Percentiles rank a stretch among this genome's conserved stretches.
Evolutionary conservation across 2,888 invertebrate species (phyloP).

Genomic region (Eustalomyia histrio): DNA sequence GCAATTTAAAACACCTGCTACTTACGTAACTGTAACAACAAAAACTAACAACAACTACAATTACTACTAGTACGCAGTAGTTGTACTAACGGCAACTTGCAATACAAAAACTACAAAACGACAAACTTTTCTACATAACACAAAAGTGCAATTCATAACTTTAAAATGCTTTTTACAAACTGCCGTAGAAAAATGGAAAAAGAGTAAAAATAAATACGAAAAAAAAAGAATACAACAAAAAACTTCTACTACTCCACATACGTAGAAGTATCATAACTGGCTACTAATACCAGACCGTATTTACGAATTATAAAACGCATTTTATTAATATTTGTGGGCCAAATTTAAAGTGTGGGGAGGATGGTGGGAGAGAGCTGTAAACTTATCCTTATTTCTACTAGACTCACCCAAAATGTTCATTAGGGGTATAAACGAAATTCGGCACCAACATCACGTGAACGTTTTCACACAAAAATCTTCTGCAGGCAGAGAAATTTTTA

Average conservation of each 20-base stretch:
- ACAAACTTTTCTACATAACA: slow-evolving; percentile 47
- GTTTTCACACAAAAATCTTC: too few relatives aligned
- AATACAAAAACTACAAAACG: slow-evolving; percentile 34
- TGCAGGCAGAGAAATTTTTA: too few relatives aligned
- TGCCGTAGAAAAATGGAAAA: slow-evolving; percentile 25
- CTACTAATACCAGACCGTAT: neutral
- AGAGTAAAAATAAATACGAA: neutral
- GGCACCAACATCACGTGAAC: too few relatives aligned
- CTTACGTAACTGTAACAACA: slow-evolving; percentile 57
- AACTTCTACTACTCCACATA: slow-evolving; percentile 1
- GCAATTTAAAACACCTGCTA: slow-evolving; percentile 66
- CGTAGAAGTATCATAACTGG: neutral
- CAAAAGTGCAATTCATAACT: slow-evolving; percentile 64
- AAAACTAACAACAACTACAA: slow-evolving; percentile 11
- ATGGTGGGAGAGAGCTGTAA: too few relatives aligned
- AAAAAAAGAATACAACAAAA: neutral
- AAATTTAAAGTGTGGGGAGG: too few relatives aligned
- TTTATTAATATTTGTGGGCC: slow-evolving; percentile 43
- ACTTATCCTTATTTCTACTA: too few relatives aligned
- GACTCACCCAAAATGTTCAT: too few relatives aligned
- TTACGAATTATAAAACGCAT: slow-evolving; percentile 44
- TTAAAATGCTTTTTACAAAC: slow-evolving; percentile 51
- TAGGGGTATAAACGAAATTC: too few relatives aligned
- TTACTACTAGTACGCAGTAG: neutral
- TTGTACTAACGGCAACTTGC: neutral